Evolutionary conservation across 64 coral and sea anemone genomes (phyloP), one percentile per base, ranked within the genome.

Genomic region (Actinia equina): DNA sequence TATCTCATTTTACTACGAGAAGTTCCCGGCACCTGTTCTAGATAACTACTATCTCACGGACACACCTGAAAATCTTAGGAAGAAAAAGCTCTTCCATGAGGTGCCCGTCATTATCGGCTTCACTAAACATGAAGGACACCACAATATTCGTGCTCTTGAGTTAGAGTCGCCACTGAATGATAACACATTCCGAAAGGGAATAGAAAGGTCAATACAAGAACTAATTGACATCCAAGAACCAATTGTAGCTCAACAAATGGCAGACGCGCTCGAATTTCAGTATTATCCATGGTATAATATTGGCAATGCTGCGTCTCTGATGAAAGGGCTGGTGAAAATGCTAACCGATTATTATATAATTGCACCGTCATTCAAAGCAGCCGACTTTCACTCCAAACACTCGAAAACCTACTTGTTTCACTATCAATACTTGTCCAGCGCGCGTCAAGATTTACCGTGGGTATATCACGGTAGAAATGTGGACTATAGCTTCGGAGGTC

Each of bases 81-180:
- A 84, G 80, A 80, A 87, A 3, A 85, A 88, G 3, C 69, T 85
- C 6, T 65, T 88, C 22, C 27, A 88, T 18, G 69, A n/a, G 10
- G 85, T 97, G 63, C 81, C 94, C 4, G 51, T 97, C 27, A 93
- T 97, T 63, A 59, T 86, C 12, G 94, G 94, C 12, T 97, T 97
- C 42, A 97, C 92, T 22, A 97, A 90, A 44, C 30, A 97, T 26
- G 94, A 97, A 58, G 94, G 91, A 3, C 44, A 71, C 2, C 86
- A 97, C 9, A 93, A 57, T 27, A 41, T 11, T 46, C 45, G 14
- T 26, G 17, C 17, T 74, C 17, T 82, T 22, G 16, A 80, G 42
- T 59, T 81, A 59, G 58, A 17, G 83, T 0, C 79, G 79, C 42
- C 69, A 82, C 84, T 52, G 63, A 74, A 53, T 18, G 42, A 20